These are phyloP conservation scores for Bambusicola thoracicus DNA, from an alignment of 2,113 vertebrate species.

Conservation along the genomic window DNA sequence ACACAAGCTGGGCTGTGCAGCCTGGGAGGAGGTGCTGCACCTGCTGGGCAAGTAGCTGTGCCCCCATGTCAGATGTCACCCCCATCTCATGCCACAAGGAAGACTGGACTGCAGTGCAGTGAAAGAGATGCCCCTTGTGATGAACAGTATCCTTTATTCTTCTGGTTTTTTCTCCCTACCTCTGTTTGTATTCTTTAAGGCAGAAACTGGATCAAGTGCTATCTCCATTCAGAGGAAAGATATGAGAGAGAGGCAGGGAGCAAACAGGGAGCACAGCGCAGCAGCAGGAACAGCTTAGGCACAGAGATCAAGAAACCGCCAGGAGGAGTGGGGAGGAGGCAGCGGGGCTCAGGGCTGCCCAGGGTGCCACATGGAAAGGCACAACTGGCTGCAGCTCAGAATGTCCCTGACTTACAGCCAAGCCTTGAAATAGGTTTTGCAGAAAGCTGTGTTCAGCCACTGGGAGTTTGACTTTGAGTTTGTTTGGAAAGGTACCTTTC, in stretches of 20 bases:
- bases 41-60: background rate
- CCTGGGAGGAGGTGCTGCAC: background rate
- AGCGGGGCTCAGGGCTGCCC: background rate
- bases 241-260: background rate
- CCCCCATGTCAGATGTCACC: background rate
- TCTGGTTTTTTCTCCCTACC: background rate
- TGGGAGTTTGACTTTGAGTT: constrained; percentile 28
- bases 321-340: background rate
- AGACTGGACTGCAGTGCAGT: background rate
- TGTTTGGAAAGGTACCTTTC: background rate
- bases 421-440: background rate
- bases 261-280: background rate
- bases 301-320: background rate
- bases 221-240: background rate
- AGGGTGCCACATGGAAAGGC: constrained; percentile 11
- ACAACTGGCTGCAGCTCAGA: constrained; percentile 40
- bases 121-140: background rate
- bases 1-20: background rate
- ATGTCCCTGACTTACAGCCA: constrained; percentile 13
- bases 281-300: background rate
- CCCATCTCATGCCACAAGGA: background rate
- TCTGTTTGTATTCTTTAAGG: background rate
- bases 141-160: background rate
- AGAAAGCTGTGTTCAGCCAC: constrained; percentile 16
- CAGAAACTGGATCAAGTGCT: background rate